Evolutionary conservation across 2,888 invertebrate species (phyloP), one percentile per base, ranked within the genome.

Genomic region (Busseola fusca): DNA sequence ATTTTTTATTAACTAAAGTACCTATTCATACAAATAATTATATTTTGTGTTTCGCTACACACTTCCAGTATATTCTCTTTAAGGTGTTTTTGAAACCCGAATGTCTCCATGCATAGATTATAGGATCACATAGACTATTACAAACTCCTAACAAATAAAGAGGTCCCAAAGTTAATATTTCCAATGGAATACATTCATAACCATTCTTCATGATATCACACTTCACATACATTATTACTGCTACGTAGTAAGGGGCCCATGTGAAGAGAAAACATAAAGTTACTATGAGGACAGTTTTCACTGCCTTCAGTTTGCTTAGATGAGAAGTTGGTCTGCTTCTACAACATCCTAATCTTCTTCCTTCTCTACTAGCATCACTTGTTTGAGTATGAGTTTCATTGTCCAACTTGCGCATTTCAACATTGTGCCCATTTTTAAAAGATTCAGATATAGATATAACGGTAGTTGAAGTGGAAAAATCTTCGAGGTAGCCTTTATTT

Each of bases 71-170:
- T 63, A 95, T 91, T 82, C 91, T 93, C 64, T 88, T 91, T 10
- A 96, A 83, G 37, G 94, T 95, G 14, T 87, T 89, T 80, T 96
- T 93, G 79, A 96, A 97, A 2, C 96, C 96, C 58, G 96, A 96
- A 88, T 97, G 96, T 94, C 96, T 96, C 96, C 96, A 97, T 0
- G 96, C 96, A 84, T 96, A 97, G 73, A 97, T 96, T 18, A 97
- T 84, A 0, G 97, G 97, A 88, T 96, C 96, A 34, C 96, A 90
- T 30, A 97, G 86, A 80, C 96, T 96, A 82, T 96, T 96, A 56
- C 92, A 89, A 57, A 95, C 95, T 0, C 96, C 96, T 66, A 97
- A 89, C 72, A 96, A 94, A 27, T 96, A 96, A 58, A 97, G 88
- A 0, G 96, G 96, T 60, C 96, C 96, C 12, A 96, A 94, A 30